phyloP scores from a whole-genome alignment of 2,113 vertebrate genomes.

The Channa maculata region DNA sequence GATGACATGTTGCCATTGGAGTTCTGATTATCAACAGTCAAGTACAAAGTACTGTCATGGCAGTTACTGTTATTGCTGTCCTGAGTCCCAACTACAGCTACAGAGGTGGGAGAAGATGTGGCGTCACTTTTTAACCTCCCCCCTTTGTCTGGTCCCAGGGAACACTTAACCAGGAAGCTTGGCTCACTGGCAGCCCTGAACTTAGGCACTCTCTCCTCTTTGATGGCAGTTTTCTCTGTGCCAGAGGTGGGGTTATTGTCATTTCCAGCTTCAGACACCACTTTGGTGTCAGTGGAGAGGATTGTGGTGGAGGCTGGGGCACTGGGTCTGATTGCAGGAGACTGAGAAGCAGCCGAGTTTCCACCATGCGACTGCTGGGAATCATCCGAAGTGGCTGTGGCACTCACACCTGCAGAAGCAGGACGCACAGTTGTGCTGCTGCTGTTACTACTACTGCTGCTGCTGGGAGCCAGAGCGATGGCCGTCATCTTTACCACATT shows the following conservation, averaged over 20 bases:
- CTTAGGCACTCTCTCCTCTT: slow-evolving; percentile 84
- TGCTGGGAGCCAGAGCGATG: slow-evolving; percentile 93
- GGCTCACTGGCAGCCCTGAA: slow-evolving; percentile 88
- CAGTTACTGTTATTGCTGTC: slow-evolving; percentile 87
- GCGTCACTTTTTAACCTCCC: slow-evolving; percentile 86
- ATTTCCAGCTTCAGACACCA: slow-evolving; percentile 83
- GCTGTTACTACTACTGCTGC: slow-evolving; percentile 74
- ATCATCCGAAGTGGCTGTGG: slow-evolving; percentile 79
- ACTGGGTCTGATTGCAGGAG: slow-evolving; percentile 80
- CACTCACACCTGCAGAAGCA: slow-evolving; percentile 83
- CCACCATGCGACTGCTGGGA: slow-evolving; percentile 86
- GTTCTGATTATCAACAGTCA: slow-evolving; percentile 88
- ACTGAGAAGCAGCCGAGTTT: slow-evolving; percentile 84
- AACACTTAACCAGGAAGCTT: slow-evolving; percentile 83
- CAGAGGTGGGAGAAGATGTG: slow-evolving; percentile 77
- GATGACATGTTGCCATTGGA: slow-evolving; percentile 85
- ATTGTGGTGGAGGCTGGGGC: slow-evolving; percentile 62
- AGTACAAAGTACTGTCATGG: slow-evolving; percentile 86
- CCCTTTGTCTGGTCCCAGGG: slow-evolving; percentile 82
- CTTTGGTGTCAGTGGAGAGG: slow-evolving; percentile 85
- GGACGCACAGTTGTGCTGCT: slow-evolving; percentile 86
- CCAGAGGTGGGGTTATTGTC: slow-evolving; percentile 77
- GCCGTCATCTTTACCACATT: slow-evolving; percentile 99
- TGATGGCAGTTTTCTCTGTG: slow-evolving; percentile 76
- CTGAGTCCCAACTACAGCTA: slow-evolving; percentile 83